phyloP scores from a whole-genome alignment of 2,888 invertebrate species.

The Pammene fasciana region DNA sequence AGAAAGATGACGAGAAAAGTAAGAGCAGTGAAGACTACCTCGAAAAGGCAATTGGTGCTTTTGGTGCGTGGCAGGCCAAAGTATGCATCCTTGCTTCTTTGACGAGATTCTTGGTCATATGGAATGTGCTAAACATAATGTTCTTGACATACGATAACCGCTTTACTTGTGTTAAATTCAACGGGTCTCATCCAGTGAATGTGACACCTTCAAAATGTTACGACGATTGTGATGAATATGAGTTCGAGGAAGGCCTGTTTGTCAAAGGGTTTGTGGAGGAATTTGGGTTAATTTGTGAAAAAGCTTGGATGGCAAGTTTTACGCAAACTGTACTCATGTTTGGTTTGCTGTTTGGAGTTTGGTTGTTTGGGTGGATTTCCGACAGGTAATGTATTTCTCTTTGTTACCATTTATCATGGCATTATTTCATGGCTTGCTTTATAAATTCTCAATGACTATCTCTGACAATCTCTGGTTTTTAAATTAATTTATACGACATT shows the following conservation, averaged over 20 bases:
- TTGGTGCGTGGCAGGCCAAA: conserved; percentile 59
- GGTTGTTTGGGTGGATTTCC: conserved; percentile 63
- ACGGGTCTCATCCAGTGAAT: conserved; percentile 45
- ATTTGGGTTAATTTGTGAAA: conserved; percentile 63
- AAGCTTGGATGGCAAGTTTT: conserved; percentile 61
- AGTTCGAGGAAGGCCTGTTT: conserved; percentile 52
- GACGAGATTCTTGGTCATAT: conserved; percentile 53
- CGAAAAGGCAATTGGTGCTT: conserved; percentile 59
- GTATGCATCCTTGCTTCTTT: conserved; percentile 47
- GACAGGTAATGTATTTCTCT: conserved; percentile 56
- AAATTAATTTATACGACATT: no score
- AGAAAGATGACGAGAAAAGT: conserved; percentile 4
- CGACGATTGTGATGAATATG: conserved; percentile 57
- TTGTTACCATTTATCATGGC: neutral
- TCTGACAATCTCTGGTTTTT: no score
- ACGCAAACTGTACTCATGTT: conserved; percentile 62
- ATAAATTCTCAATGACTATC: no score
- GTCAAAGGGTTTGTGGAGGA: conserved; percentile 56
- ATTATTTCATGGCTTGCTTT: no score
- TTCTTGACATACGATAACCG: conserved; percentile 60
- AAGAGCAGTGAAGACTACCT: conserved; percentile 59
- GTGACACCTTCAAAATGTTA: conserved; percentile 58
- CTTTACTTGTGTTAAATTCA: conserved; percentile 56
- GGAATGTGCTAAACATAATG: conserved; percentile 57
- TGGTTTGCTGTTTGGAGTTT: conserved; percentile 58